Base-by-base conservation (phyloP, 2,888 invertebrate species). In the Eristalis arbustorum region DNA sequence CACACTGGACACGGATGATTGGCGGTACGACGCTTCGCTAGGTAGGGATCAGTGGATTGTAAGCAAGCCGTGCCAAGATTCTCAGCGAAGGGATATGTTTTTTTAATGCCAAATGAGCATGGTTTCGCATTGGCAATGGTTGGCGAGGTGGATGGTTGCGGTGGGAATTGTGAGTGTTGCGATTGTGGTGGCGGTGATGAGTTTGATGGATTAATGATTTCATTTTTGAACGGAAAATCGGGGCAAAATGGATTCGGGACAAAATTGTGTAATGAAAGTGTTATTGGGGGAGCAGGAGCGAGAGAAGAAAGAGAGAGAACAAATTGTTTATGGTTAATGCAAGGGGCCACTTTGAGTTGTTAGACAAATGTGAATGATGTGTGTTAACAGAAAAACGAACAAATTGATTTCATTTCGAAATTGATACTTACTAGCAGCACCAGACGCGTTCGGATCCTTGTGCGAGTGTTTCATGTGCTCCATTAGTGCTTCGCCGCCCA, bases 391-490 rank as follows among this genome's bases (percentile, higher is more conserved):
- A 56, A 63, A n/a, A 40, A 28, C 22, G 22, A 34, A 31, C 14
- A 49, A 34, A 23, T 13, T 10, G 28, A 42, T 31, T 37, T 69
- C 22, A 66, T 56, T 37, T 64, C 66, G 23, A 42, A 85, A 56
- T 88, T 88, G 78, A 88, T 89, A 89, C 89, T 89, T 89, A 89
- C 89, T 89, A 79, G 87, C 79, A 63, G 89, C 88, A 25, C 89
- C 88, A 2, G 89, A 85, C 34, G 89, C 84, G 68, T 88, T 96
- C 56, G 97, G 98, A 91, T 98, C 98, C 94, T 98, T 98, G 94
- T 98, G 98, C 74, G 97, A 96, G 92, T 97, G 97, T 94, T 98
- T 98, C 98, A 98, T 98, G 93, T 98, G 98, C 93, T 98, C 98
- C 95, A 98, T 97, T 87, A 98, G 95, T 78, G 97, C 97, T 93